A percentile compares a stretch with the other conserved stretches of the same genome.
Evolutionary conservation across 2,888 invertebrate genomes (phyloP).

Genomic region (Cryptocephalus moraei): DNA sequence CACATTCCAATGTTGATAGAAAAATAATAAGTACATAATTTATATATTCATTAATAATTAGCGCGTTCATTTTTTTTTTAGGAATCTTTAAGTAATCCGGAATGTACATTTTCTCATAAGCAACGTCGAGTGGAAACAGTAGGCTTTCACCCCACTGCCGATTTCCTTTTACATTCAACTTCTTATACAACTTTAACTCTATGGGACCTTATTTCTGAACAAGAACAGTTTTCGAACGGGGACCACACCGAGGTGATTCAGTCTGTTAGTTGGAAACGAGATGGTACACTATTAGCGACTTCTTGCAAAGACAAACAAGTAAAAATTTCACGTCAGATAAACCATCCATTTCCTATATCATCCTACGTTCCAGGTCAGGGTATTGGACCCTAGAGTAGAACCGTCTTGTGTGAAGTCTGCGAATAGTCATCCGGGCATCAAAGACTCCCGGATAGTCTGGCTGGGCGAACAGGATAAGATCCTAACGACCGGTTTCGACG

Average conservation of each 20-base stretch:
- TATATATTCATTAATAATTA: no score
- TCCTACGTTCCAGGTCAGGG: conserved; percentile 44
- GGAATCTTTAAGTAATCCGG: conserved; percentile 65
- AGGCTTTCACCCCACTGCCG: conserved; percentile 84
- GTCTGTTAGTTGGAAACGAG: conserved; percentile 81
- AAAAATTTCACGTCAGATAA: background rate
- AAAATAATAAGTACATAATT: no score
- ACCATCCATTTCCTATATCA: background rate
- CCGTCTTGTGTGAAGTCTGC: conserved; percentile 51
- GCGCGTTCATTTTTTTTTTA: conserved; percentile 39
- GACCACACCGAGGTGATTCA: conserved; percentile 78
- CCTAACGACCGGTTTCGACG: conserved; percentile 84
- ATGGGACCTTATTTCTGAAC: conserved; percentile 78
- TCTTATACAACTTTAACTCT: conserved; percentile 72
- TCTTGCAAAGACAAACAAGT: conserved; percentile 83
- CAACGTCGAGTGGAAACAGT: conserved; percentile 82
- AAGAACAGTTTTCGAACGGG: conserved; percentile 63
- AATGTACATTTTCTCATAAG: conserved; percentile 72
- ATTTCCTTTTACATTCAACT: conserved; percentile 78
- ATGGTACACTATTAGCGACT: conserved; percentile 72
- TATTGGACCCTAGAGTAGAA: conserved; percentile 69
- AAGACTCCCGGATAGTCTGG: conserved; percentile 88
- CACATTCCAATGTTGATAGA: no score
- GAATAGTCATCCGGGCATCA: conserved; percentile 80
- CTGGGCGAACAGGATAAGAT: conserved; percentile 75